These are phyloP conservation scores for Panorpa germanica DNA, from an alignment of 2,888 invertebrate species.

Conservation along the genomic window DNA sequence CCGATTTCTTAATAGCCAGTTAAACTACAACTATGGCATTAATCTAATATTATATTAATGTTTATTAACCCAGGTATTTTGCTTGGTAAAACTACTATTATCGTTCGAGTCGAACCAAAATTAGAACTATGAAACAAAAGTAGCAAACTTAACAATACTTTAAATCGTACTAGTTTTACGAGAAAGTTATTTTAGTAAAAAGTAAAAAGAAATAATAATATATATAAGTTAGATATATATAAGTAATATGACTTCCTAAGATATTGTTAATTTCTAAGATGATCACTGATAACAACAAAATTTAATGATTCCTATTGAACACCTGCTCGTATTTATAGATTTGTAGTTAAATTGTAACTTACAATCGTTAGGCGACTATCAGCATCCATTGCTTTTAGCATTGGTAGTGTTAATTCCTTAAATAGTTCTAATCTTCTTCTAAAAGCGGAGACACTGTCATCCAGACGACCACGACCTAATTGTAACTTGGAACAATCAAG, in stretches of 20 bases:
- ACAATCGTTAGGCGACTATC: slow-evolving; percentile 70
- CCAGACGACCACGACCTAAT: slow-evolving; percentile 62
- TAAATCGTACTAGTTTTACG: no score
- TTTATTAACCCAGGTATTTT: no score
- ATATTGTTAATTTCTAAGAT: slow-evolving; percentile 1
- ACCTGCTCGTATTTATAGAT: not conserved
- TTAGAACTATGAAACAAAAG: no score
- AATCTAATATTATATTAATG: no score
- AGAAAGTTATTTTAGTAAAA: slow-evolving; percentile 4
- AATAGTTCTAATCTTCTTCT: slow-evolving; percentile 68
- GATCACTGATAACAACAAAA: no score
- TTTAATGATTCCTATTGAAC: slow-evolving; percentile 2
- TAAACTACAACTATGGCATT: no score
- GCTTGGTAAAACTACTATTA: no score
- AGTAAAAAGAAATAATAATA: slow-evolving; percentile 8
- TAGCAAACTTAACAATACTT: no score
- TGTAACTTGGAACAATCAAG: slow-evolving; percentile 85
- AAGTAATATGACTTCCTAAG: slow-evolving; percentile 1
- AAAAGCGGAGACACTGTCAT: slow-evolving; percentile 76
- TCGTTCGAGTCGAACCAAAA: no score
- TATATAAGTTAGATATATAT: not conserved
- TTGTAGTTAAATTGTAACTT: slow-evolving; percentile 22
- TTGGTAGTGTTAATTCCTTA: slow-evolving; percentile 70
- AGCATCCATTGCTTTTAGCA: slow-evolving; percentile 71
- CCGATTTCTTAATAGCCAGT: no score